Evolutionary conservation across 1,140 invertebrate genomes (phyloP).

Genomic region (Habropoda laboriosa): DNA sequence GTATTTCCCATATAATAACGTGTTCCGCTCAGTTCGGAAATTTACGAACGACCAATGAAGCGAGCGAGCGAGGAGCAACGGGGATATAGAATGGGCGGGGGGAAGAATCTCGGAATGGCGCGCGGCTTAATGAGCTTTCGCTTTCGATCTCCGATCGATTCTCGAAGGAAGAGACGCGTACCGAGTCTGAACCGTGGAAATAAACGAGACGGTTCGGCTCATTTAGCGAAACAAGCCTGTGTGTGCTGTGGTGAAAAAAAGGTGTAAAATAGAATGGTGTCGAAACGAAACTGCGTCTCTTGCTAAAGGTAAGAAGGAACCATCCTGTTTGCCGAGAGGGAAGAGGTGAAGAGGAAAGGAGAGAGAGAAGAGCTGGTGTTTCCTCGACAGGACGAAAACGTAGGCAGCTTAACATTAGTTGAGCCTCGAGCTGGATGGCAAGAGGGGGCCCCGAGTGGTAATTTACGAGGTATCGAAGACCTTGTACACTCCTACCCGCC

Average conservation of each 20-base stretch:
- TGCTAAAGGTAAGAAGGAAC: too few relatives aligned
- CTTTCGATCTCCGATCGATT: slow-evolving; percentile 50
- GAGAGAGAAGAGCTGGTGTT: slow-evolving; percentile 4
- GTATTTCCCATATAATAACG: slow-evolving; percentile 47
- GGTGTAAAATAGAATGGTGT: slow-evolving; percentile 46
- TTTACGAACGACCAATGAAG: too few relatives aligned
- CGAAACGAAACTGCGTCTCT: too few relatives aligned
- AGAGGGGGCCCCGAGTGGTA: slow-evolving; percentile 70
- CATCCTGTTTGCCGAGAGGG: too few relatives aligned
- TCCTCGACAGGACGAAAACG: slow-evolving; percentile 61
- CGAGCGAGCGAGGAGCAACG: too few relatives aligned
- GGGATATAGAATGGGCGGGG: neutral
- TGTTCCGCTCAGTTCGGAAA: slow-evolving; percentile 26
- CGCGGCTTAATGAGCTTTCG: slow-evolving; percentile 45
- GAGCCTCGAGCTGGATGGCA: slow-evolving; percentile 55
- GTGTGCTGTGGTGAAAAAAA: too few relatives aligned
- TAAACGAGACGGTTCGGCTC: slow-evolving; percentile 32
- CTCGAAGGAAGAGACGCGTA: slow-evolving; percentile 1
- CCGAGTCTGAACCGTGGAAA: slow-evolving; percentile 20
- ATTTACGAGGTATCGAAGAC: slow-evolving; percentile 82
- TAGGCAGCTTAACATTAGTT: slow-evolving; percentile 62
- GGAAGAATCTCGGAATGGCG: slow-evolving; percentile 22
- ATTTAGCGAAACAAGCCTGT: slow-evolving; percentile 36
- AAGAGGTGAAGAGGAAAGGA: too few relatives aligned
- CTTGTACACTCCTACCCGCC: slow-evolving; percentile 81